A percentile compares a stretch with the other conserved stretches of the same genome.
Conservation (phyloP, 2,797 vertebrate species). For the Percopsis omiscomaycus region DNA sequence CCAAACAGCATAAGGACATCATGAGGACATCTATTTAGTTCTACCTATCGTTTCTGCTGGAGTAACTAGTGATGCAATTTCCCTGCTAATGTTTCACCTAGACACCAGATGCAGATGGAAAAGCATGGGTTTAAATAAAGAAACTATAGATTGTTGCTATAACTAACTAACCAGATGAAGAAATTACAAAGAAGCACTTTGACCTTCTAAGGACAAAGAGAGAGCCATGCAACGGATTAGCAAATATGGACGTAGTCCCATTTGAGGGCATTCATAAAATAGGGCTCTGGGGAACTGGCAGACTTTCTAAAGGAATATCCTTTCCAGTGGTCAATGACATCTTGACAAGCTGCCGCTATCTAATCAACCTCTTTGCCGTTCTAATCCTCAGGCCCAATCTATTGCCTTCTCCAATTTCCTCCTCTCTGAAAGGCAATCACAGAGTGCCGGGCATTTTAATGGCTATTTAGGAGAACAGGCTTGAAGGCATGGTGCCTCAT, state of each 20-base stretch:
- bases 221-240: background rate
- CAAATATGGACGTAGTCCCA: conserved; percentile 4
- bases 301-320: conserved; percentile 24
- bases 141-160: no score
- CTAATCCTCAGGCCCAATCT: conserved; percentile 59
- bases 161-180: no score
- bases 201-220: background rate
- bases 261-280: conserved; percentile 4
- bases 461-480: conserved; percentile 63
- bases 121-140: no score
- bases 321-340: conserved; percentile 51
- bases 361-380: conserved; percentile 55
- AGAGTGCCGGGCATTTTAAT: conserved; percentile 61
- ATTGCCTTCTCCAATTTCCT: conserved; percentile 63
- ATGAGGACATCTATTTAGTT: no score
- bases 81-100: no score
- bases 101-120: no score
- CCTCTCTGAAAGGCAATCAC: conserved; percentile 60
- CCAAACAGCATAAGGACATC: no score
- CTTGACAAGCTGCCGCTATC: conserved; percentile 53
- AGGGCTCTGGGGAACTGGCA: background rate
- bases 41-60: no score
- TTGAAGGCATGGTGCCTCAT: conserved; percentile 53
- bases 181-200: background rate
- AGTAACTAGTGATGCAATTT: no score